Evolutionary conservation across 2,888 invertebrate genomes (phyloP).

Genomic region (Diogma glabrata): DNA sequence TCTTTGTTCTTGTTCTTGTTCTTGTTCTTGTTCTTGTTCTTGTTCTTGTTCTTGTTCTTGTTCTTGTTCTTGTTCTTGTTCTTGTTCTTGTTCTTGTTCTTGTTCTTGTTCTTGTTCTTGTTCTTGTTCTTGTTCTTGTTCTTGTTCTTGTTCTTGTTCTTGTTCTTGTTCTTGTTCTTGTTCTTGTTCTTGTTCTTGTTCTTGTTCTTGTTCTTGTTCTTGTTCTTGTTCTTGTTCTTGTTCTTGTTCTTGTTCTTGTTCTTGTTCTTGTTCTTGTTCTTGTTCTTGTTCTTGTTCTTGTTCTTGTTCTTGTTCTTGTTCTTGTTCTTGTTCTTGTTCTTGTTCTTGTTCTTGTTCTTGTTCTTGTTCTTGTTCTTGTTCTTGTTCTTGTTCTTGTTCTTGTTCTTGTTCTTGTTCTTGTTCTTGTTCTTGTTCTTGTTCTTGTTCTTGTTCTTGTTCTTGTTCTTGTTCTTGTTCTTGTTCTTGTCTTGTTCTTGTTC

Average conservation of each 20-base stretch:
- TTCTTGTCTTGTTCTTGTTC: slow-evolving; percentile 19
- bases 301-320: slow-evolving; percentile 14
- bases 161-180: slow-evolving; percentile 12
- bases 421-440: not conserved
- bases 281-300: slow-evolving; percentile 17
- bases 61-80: slow-evolving; percentile 17
- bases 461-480: slow-evolving; percentile 21
- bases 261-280: slow-evolving; percentile 7
- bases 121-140: slow-evolving; percentile 18
- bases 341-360: slow-evolving; percentile 24
- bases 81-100: slow-evolving; percentile 13
- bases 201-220: slow-evolving; percentile 29
- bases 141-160: slow-evolving; percentile 18
- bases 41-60: slow-evolving; percentile 18
- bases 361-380: slow-evolving; percentile 28
- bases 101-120: slow-evolving; percentile 13
- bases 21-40: slow-evolving; percentile 11
- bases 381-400: slow-evolving; percentile 23
- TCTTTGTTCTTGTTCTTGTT: slow-evolving; percentile 28
- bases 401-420: slow-evolving; percentile 13
- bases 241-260: slow-evolving; percentile 10
- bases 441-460: slow-evolving; percentile 10
- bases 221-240: slow-evolving; percentile 22
- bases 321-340: slow-evolving; percentile 23
- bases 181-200: slow-evolving; percentile 21